These are phyloP conservation scores for Scopus umbretta DNA, from an alignment of 2,113 vertebrate genomes.

Conservation along the genomic window DNA sequence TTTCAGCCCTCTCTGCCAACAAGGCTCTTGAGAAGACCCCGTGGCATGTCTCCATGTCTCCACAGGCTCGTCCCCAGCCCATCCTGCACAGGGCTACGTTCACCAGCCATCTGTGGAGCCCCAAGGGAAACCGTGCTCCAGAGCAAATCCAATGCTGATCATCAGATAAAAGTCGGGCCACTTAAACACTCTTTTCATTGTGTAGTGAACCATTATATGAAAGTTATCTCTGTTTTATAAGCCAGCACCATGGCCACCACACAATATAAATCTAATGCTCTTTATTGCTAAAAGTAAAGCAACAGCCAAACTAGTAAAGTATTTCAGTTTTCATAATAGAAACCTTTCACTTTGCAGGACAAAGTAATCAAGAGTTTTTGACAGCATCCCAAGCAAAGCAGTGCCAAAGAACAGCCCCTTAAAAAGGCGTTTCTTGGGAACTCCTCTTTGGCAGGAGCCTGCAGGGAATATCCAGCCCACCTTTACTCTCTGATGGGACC, in stretches of 20 bases:
- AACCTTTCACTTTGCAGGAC: neutral
- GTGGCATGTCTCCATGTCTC: rapidly evolving
- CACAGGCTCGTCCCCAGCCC: neutral
- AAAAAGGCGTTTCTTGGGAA: neutral
- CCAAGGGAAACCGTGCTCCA: neutral
- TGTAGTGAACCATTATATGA: neutral
- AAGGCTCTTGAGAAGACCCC: neutral
- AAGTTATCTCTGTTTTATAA: neutral
- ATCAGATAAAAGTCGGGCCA: neutral
- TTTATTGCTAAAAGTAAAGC: neutral
- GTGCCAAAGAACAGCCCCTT: neutral
- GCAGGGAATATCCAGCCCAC: neutral
- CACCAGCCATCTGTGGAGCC: neutral
- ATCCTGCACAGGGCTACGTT: neutral
- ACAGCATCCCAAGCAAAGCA: neutral
- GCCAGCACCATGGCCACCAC: neutral
- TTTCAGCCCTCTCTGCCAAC: neutral
- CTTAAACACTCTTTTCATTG: neutral
- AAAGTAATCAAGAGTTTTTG: neutral
- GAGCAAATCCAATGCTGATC: neutral
- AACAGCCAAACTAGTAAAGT: neutral
- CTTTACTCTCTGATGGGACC: neutral
- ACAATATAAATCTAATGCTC: neutral
- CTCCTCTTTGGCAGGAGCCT: neutral
- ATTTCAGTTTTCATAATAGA: neutral